Conservation (phyloP, 2,888 invertebrate genomes). For the Lithophane ornitopus region DNA sequence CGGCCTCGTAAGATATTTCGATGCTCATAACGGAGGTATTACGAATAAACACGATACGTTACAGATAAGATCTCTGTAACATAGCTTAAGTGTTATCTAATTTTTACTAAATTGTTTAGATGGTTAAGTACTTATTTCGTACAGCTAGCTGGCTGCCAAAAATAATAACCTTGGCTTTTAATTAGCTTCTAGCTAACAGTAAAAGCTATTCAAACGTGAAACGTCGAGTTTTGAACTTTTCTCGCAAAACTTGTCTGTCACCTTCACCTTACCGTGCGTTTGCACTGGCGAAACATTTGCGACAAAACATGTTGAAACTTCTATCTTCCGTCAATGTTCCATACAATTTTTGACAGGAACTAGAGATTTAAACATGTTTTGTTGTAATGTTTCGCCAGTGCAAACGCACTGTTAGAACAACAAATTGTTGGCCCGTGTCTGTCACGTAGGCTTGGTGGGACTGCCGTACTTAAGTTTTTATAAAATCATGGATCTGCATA, state of each 20-base stretch:
- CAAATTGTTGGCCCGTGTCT: not conserved
- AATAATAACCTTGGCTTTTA: constrained; percentile 70
- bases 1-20: constrained; percentile 69
- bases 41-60: constrained; percentile 49
- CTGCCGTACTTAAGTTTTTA: not conserved
- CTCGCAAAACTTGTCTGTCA: constrained; percentile 15
- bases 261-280: not conserved
- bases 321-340: no score
- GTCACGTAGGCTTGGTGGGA: constrained; percentile 10
- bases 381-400: no score
- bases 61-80: constrained; percentile 50
- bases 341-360: no score
- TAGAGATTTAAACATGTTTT: no score
- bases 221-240: constrained; percentile 42
- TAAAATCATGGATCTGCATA: not conserved
- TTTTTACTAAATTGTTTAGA: constrained; percentile 53
- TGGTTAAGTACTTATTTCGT: constrained; percentile 45
- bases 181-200: constrained; percentile 64
- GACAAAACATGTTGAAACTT: no score
- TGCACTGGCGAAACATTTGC: no score
- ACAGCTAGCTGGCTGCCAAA: constrained; percentile 60
- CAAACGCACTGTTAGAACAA: no score
- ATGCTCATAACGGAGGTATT: constrained; percentile 50
- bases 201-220: constrained; percentile 49
- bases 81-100: constrained; percentile 60